Conservation (phyloP, 1,140 invertebrate species). For the Leptopilina clavipes region DNA sequence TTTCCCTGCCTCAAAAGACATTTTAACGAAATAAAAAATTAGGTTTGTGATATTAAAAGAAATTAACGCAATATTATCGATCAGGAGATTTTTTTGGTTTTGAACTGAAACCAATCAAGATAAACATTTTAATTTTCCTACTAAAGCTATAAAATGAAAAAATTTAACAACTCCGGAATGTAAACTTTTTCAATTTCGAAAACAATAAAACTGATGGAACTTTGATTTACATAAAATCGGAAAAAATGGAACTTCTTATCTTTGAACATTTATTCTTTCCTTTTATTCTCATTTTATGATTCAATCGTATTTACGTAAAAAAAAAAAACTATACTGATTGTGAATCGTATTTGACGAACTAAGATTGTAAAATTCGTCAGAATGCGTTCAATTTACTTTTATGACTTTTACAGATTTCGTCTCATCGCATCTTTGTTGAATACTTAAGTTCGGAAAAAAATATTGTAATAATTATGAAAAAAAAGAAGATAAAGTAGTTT, state of each 20-base stretch:
- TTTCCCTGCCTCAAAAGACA: no score
- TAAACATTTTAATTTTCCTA: background rate
- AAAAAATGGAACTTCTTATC: no score
- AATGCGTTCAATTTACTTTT: background rate
- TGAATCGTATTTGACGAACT: slow-evolving; percentile 12
- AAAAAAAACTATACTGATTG: background rate
- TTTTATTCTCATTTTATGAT: background rate
- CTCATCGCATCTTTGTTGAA: background rate
- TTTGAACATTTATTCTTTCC: background rate
- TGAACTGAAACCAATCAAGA: background rate
- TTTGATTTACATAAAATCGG: background rate
- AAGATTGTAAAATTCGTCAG: slow-evolving; percentile 1
- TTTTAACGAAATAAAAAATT: no score
- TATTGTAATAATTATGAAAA: no score
- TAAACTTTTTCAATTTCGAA: background rate
- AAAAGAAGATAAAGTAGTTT: background rate
- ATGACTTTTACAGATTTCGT: background rate
- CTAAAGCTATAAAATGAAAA: background rate
- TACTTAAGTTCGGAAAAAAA: no score
- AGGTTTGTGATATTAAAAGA: no score
- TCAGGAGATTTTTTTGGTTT: background rate
- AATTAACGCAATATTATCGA: no score
- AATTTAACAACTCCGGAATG: background rate
- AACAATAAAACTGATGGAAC: background rate
- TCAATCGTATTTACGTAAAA: background rate